Evolutionary conservation across 1,140 invertebrate genomes (phyloP).

Genomic region (Chironomus striatipennis): DNA sequence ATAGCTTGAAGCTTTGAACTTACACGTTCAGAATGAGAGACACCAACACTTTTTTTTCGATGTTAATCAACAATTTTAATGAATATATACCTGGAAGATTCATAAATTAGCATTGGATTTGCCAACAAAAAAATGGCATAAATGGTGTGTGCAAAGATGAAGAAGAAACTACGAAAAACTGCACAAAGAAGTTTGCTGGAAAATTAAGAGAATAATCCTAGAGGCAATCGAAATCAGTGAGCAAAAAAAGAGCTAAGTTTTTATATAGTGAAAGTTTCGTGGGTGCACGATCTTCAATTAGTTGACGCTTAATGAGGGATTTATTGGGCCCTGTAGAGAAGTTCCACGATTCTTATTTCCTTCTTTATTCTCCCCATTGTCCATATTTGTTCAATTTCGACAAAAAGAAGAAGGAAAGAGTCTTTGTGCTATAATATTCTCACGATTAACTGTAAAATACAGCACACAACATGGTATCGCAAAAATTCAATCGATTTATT

Average conservation of each 20-base stretch:
- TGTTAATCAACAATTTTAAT: too few relatives aligned
- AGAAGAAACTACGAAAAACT: too few relatives aligned
- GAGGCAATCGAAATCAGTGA: background rate
- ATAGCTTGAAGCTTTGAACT: background rate
- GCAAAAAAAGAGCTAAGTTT: background rate
- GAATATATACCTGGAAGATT: too few relatives aligned
- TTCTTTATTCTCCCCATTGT: background rate
- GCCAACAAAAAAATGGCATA: too few relatives aligned
- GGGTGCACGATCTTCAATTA: constrained; percentile 16
- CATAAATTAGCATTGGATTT: too few relatives aligned
- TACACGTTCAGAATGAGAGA: too few relatives aligned
- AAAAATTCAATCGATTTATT: constrained; percentile 3
- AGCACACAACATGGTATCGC: background rate
- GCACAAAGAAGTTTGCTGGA: too few relatives aligned
- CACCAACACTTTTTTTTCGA: too few relatives aligned
- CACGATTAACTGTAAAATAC: background rate
- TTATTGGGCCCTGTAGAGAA: background rate
- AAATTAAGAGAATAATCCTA: too few relatives aligned
- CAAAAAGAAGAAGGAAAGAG: background rate
- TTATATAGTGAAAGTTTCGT: background rate
- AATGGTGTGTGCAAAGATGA: too few relatives aligned
- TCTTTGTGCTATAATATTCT: background rate
- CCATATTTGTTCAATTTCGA: constrained; percentile 18
- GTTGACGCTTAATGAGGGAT: constrained; percentile 19
- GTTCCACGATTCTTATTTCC: constrained; percentile 6